Base-by-base conservation (phyloP, 2,113 vertebrate genomes). In the Tylochromis polylepis region DNA sequence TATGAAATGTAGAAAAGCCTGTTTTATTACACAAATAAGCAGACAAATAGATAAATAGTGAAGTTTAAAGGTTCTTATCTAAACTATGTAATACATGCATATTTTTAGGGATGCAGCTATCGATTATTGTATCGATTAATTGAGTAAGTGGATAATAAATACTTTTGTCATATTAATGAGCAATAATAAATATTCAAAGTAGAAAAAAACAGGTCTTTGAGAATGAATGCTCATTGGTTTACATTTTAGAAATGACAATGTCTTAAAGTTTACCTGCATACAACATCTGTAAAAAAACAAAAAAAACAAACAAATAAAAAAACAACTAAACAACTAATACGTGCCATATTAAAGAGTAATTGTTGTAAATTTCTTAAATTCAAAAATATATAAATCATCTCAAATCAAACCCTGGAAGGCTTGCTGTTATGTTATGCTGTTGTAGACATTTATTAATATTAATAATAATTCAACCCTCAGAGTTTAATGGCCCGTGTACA, bases 131-230 rank as follows among this genome's bases (percentile, higher is more conserved):
- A 65, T 12, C 18, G 10, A 65, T n/a, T 62, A 62, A 20, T 65
- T 0, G 10, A 65, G 18, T 36, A n/a, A 36, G 18, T 62, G 18
- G 60, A 12, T 65, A 36, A 65, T 18, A 36, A 65, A 65, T n/a
- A n/a, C 1, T 62, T 62, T 36, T 62, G 59, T 62, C 59, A 62
- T 62, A 62, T 62, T 20, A 62, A 62, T 62, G 16, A 62, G 0
- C 5, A 65, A n/a, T 65, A 65, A 12, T 38, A 65, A 65, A 65
- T 65, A 38, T n/a, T 65, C 18, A 65, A 34, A 65, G 60, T 65
- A 65, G 11, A 38, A 38, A 31, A 31, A 38, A 65, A 38, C 0
- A 1, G 11, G 0, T 38, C 36, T 65, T 12, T 65, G 31, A 36
- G 60, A 36, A 65, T 65, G 60, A 65, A 12, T 36, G 60, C 60